A percentile compares a stretch with the other conserved stretches of the same genome.
Conservation (phyloP, 2,888 invertebrate genomes). For the Brachyptera putata region DNA sequence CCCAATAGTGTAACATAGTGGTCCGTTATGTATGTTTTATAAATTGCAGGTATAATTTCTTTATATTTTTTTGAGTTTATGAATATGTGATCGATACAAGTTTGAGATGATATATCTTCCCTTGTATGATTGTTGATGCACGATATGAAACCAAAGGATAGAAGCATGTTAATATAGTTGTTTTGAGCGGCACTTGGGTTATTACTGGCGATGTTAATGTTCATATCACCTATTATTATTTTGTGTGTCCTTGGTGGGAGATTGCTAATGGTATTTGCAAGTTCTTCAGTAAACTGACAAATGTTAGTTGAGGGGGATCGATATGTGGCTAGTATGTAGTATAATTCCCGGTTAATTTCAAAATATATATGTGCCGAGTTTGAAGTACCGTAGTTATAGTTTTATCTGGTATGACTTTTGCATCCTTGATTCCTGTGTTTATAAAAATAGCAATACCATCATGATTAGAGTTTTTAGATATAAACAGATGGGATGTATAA, state of each 20-base stretch:
- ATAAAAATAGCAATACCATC: not conserved
- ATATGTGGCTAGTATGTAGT: not conserved
- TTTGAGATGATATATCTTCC: not conserved
- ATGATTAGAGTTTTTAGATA: not conserved
- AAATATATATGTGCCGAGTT: not conserved
- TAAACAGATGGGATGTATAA: not conserved
- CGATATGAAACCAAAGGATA: not conserved
- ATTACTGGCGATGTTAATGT: not conserved
- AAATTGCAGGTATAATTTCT: not conserved
- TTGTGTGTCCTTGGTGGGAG: not conserved
- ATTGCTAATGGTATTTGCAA: not conserved
- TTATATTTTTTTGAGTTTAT: not conserved
- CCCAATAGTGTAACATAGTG: not conserved
- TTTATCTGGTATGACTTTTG: not conserved
- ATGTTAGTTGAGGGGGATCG: not conserved
- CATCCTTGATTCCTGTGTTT: not conserved
- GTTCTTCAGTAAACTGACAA: not conserved
- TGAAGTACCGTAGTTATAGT: not conserved
- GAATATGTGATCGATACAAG: not conserved
- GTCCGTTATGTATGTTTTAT: not conserved
- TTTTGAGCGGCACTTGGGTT: not conserved
- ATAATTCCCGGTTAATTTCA: not conserved
- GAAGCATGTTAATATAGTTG: not conserved
- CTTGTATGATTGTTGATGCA: not conserved
- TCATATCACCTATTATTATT: not conserved